phyloP scores from a whole-genome alignment of 2,797 vertebrate genomes.

The Sylvilagus floridanus region DNA sequence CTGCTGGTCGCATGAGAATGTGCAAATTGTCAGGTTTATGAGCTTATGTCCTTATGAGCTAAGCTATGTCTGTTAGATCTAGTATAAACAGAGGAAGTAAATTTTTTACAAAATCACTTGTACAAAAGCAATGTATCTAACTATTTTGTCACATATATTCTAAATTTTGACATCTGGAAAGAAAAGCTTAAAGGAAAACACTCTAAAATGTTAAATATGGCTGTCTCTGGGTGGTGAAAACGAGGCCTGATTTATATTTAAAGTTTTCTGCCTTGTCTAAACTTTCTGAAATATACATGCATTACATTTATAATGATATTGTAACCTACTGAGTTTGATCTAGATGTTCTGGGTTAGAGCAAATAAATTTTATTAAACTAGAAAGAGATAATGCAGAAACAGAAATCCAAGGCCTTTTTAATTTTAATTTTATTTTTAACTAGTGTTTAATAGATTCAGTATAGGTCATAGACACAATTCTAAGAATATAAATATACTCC shows the following conservation, averaged over 20 bases:
- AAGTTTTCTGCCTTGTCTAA: background rate
- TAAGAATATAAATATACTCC: too few relatives aligned
- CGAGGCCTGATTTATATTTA: slow-evolving; percentile 9
- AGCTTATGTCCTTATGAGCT: background rate
- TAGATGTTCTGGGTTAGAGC: slow-evolving; percentile 6
- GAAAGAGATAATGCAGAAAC: slow-evolving; percentile 16
- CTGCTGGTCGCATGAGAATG: background rate
- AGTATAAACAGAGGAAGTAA: background rate
- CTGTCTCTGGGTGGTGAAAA: background rate
- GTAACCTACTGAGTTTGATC: slow-evolving; percentile 2
- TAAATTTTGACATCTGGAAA: slow-evolving; percentile 35
- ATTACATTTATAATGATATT: slow-evolving; percentile 5
- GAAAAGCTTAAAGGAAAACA: slow-evolving; percentile 15
- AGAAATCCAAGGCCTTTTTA: background rate
- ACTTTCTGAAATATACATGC: background rate
- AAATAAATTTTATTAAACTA: background rate
- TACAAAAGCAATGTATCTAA: slow-evolving; percentile 27
- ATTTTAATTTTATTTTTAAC: too few relatives aligned
- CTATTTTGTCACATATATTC: background rate
- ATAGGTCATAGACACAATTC: too few relatives aligned
- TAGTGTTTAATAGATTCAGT: too few relatives aligned
- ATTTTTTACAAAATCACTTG: background rate
- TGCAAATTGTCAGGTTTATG: background rate
- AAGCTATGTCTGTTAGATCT: background rate
- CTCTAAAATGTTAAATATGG: background rate